Evolutionary conservation across 2,888 invertebrate genomes (phyloP).

Genomic region (Drosophila multiciliata): DNA sequence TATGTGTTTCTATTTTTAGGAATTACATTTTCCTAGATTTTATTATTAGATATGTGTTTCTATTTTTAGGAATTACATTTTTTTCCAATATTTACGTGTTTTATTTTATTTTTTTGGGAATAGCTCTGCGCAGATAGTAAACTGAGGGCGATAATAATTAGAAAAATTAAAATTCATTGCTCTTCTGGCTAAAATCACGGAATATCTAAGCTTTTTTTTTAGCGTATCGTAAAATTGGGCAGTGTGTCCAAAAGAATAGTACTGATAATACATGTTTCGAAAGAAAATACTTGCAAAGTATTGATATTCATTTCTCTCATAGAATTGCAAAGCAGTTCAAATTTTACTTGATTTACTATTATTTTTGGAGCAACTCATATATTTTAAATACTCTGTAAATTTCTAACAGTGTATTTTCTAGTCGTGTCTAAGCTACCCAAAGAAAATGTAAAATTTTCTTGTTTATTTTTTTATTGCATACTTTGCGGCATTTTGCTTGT

Average conservation of each 20-base stretch:
- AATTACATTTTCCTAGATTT: conserved; percentile 38
- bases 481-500: conserved; percentile 73
- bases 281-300: not conserved
- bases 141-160: not conserved
- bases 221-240: not conserved
- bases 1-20: conserved; percentile 42
- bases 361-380: too few species aligned
- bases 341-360: not conserved
- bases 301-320: not conserved
- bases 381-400: rapidly evolving
- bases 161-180: not conserved
- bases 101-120: not conserved
- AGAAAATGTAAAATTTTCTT: not conserved
- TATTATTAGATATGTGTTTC: conserved; percentile 24
- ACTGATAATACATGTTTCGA: not conserved
- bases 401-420: conserved; percentile 9
- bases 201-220: not conserved
- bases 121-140: not conserved
- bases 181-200: not conserved
- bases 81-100: not conserved
- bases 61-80: conserved; percentile 53
- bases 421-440: not conserved
- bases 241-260: too few species aligned
- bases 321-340: not conserved
- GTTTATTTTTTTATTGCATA: conserved; percentile 70